These are phyloP conservation scores for Alloscopus bannaensis DNA, from an alignment of 2,888 invertebrate genomes.

Conservation along the genomic window DNA sequence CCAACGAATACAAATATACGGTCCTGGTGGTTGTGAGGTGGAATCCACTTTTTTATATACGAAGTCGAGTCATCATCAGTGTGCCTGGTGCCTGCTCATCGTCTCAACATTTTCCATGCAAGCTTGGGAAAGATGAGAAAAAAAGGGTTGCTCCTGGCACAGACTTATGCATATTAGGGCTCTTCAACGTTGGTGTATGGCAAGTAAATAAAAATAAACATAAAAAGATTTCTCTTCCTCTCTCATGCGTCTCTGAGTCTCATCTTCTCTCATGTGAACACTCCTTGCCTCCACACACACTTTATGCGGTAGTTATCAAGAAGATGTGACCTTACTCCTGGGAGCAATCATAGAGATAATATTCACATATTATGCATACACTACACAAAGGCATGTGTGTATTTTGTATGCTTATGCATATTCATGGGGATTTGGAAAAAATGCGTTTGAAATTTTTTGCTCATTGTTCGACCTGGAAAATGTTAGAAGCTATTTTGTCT, in stretches of 20 bases:
- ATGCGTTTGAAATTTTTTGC: too few relatives aligned
- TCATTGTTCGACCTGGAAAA: conserved; percentile 2
- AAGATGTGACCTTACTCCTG: conserved; percentile 20
- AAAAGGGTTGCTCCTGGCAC: conserved; percentile 38
- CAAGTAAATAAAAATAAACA: conserved; percentile 29
- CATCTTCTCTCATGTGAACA: conserved; percentile 35
- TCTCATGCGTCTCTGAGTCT: too few relatives aligned
- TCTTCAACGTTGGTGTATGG: conserved; percentile 10
- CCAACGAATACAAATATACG: neutral
- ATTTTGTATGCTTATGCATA: too few relatives aligned
- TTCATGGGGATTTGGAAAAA: conserved; percentile 27
- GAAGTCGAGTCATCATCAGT: too few relatives aligned
- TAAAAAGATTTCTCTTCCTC: conserved; percentile 23
- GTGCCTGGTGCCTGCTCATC: too few relatives aligned
- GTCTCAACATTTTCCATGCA: neutral
- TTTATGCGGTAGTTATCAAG: neutral
- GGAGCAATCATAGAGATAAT: conserved; percentile 9
- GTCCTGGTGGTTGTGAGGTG: too few relatives aligned
- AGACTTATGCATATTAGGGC: conserved; percentile 25
- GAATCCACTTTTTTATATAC: too few relatives aligned
- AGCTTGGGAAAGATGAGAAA: conserved; percentile 54
- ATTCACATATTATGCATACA: conserved; percentile 5
- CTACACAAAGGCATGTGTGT: too few relatives aligned
- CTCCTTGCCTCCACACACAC: neutral
- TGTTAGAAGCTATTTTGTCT: conserved; percentile 20